Evolutionary conservation across 2,888 invertebrate genomes (phyloP).

Genomic region (Germaria angustata): DNA sequence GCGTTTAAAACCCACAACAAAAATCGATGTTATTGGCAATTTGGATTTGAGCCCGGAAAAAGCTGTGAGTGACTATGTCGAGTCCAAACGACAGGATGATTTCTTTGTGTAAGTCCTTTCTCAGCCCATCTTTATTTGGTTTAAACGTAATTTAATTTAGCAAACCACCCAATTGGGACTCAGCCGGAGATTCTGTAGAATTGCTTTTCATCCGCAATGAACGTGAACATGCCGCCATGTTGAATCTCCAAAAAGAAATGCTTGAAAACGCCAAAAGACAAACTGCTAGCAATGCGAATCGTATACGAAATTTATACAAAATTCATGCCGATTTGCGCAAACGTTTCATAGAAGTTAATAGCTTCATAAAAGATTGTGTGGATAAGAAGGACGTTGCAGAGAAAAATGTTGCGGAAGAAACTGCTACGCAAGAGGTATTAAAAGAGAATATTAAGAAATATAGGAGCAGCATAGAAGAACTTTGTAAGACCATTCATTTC

Average conservation of each 20-base stretch:
- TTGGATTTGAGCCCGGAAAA: constrained; percentile 77
- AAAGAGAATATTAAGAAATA: constrained; percentile 71
- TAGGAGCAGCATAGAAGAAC: constrained; percentile 68
- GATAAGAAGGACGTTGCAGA: constrained; percentile 76
- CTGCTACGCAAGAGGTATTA: constrained; percentile 72
- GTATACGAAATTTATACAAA: constrained; percentile 74
- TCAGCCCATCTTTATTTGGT: background rate
- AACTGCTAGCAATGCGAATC: constrained; percentile 72
- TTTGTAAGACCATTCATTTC: constrained; percentile 21
- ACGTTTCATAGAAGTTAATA: constrained; percentile 77
- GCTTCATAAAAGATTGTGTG: constrained; percentile 78
- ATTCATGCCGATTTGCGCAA: constrained; percentile 74
- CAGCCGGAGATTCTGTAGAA: constrained; percentile 77
- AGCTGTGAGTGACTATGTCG: constrained; percentile 74
- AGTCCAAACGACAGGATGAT: constrained; percentile 76
- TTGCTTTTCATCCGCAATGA: constrained; percentile 76
- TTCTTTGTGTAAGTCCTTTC: constrained; percentile 75
- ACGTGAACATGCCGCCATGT: constrained; percentile 76
- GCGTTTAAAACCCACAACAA: constrained; percentile 75
- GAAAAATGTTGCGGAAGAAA: constrained; percentile 74
- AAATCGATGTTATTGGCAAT: constrained; percentile 77
- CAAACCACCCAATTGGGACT: constrained; percentile 79
- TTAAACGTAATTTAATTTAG: constrained; percentile 65
- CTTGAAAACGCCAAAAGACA: constrained; percentile 74
- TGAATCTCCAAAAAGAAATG: constrained; percentile 74